Conservation (phyloP, 1,140 invertebrate genomes). For the Ruditapes philippinarum region DNA sequence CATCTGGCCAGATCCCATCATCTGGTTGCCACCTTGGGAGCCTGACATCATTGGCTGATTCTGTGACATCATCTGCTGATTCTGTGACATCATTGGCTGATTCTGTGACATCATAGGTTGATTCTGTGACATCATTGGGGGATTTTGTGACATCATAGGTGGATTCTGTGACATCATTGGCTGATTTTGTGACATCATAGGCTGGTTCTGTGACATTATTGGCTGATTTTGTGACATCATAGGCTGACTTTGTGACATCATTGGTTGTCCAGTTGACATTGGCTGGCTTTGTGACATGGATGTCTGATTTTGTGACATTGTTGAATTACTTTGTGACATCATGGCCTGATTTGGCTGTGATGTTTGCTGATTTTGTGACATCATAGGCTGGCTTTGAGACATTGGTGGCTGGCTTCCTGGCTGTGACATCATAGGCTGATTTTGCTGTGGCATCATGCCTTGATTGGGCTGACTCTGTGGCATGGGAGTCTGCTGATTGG, state of each 20-base stretch:
- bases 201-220: slow-evolving; percentile 70
- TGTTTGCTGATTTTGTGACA: slow-evolving; percentile 70
- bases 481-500: slow-evolving; percentile 64
- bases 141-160: slow-evolving; percentile 68
- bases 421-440: slow-evolving; percentile 48
- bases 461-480: slow-evolving; percentile 61
- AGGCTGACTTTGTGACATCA: slow-evolving; percentile 72
- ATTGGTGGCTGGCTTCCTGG: slow-evolving; percentile 66
- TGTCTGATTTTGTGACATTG: slow-evolving; percentile 65
- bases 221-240: slow-evolving; percentile 71
- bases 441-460: slow-evolving; percentile 46
- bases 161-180: slow-evolving; percentile 71
- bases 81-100: slow-evolving; percentile 73
- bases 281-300: slow-evolving; percentile 69
- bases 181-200: slow-evolving; percentile 69
- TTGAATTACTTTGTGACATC: slow-evolving; percentile 71
- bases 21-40: not conserved
- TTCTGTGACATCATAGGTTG: slow-evolving; percentile 70
- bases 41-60: slow-evolving; percentile 56
- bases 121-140: slow-evolving; percentile 70
- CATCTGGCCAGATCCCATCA: slow-evolving; percentile 37
- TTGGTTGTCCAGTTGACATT: slow-evolving; percentile 69
- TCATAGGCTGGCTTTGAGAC: slow-evolving; percentile 73
- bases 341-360: slow-evolving; percentile 65
- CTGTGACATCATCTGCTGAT: slow-evolving; percentile 72